Evolutionary conservation across 1,140 invertebrate species (phyloP).

Genomic region (Trichonephila clavata): DNA sequence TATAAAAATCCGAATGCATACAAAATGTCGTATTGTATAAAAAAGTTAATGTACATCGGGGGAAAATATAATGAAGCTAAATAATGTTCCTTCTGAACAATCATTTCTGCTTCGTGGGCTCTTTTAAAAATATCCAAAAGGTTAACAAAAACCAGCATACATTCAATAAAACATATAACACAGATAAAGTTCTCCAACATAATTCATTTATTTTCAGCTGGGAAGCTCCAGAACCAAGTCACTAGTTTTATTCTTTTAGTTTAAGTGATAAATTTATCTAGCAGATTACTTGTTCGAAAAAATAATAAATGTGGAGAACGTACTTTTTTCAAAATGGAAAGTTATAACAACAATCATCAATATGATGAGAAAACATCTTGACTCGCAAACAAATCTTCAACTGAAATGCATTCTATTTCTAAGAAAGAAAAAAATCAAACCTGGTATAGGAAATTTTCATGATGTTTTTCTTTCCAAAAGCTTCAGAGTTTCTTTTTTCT

Average conservation of each 20-base stretch:
- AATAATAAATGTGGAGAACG: conserved; percentile 25
- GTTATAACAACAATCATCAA: conserved; percentile 48
- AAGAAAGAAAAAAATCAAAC: background rate
- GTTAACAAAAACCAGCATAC: background rate
- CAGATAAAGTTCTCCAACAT: background rate
- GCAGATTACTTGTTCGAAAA: background rate
- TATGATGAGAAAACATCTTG: conserved; percentile 34
- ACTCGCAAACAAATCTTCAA: conserved; percentile 44
- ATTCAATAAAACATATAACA: background rate
- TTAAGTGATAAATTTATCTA: conserved; percentile 46
- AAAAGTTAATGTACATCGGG: too few relatives aligned
- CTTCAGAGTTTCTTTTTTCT: background rate
- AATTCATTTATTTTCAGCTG: conserved; percentile 10
- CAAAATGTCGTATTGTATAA: too few relatives aligned
- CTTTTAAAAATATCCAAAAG: too few relatives aligned
- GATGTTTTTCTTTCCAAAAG: conserved; percentile 47
- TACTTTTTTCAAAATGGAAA: background rate
- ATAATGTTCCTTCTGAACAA: too few relatives aligned
- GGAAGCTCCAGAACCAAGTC: background rate
- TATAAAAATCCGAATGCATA: too few relatives aligned
- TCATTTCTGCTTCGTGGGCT: too few relatives aligned
- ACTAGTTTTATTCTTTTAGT: background rate
- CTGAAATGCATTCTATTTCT: conserved; percentile 7
- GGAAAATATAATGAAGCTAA: too few relatives aligned
- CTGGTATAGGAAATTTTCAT: conserved; percentile 18